Percentiles rank a stretch among this genome's conserved stretches.
Conservation (phyloP, 2,888 invertebrate genomes). For the Eristalis tenax region DNA sequence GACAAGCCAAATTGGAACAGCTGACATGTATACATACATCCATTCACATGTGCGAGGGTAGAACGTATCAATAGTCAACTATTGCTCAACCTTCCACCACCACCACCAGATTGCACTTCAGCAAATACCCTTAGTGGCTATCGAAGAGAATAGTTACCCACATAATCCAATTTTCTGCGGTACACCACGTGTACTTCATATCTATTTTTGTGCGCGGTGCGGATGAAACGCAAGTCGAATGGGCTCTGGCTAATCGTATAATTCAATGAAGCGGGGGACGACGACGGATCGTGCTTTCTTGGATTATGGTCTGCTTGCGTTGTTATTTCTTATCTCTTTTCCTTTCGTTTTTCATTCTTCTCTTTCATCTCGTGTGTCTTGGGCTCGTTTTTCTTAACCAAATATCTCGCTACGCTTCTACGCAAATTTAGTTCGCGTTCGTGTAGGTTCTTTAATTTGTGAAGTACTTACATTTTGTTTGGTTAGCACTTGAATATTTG, state of each 20-base stretch:
- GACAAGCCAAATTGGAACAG: constrained; percentile 23
- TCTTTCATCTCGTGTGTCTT: not conserved
- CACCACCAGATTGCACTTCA: not conserved
- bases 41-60: not conserved
- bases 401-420: not conserved
- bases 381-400: not conserved
- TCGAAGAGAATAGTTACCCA: constrained; percentile 34
- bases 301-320: constrained; percentile 45
- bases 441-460: constrained; percentile 38
- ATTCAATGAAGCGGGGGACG: constrained; percentile 12
- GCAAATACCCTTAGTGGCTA: not conserved
- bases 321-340: not conserved
- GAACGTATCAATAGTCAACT: not conserved
- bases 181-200: constrained; percentile 55
- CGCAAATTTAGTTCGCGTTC: constrained; percentile 16
- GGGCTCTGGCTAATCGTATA: constrained; percentile 48
- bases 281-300: constrained; percentile 5
- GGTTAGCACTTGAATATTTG: constrained; percentile 40
- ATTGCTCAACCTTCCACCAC: not conserved
- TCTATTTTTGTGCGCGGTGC: constrained; percentile 39
- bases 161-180: constrained; percentile 69
- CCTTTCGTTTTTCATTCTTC: not conserved
- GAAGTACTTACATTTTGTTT: constrained; percentile 33
- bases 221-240: constrained; percentile 45
- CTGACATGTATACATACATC: not conserved